These are phyloP conservation scores for Polyploca ridens DNA, from an alignment of 2,888 invertebrate genomes.

Conservation along the genomic window DNA sequence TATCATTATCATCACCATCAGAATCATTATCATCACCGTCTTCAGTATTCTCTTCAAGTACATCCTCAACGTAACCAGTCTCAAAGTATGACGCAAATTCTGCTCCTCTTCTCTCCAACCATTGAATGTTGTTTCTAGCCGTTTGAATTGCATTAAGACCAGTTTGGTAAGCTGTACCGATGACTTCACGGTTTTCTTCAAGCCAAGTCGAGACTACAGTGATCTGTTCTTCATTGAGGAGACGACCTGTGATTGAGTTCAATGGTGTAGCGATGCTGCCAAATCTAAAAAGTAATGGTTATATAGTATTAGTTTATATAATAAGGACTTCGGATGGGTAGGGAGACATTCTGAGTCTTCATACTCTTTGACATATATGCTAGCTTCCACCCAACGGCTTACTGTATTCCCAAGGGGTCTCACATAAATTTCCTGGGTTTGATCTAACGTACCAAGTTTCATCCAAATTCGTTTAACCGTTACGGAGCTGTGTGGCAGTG, in stretches of 20 bases:
- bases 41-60: slow-evolving; percentile 37
- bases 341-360: too few species aligned
- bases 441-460: too few species aligned
- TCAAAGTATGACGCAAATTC: slow-evolving; percentile 65
- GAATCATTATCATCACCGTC: slow-evolving; percentile 12
- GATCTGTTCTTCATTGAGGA: slow-evolving; percentile 63
- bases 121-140: slow-evolving; percentile 54
- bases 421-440: too few species aligned
- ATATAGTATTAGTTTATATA: too few species aligned
- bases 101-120: slow-evolving; percentile 50
- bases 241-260: slow-evolving; percentile 58
- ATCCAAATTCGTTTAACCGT: too few species aligned
- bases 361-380: too few species aligned
- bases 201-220: slow-evolving; percentile 62
- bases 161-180: slow-evolving; percentile 53
- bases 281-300: slow-evolving; percentile 44
- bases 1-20: not conserved
- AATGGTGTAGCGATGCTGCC: slow-evolving; percentile 57
- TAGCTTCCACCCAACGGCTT: too few species aligned
- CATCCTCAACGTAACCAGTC: slow-evolving; percentile 59
- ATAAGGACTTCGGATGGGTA: too few species aligned
- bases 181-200: slow-evolving; percentile 37
- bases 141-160: slow-evolving; percentile 46
- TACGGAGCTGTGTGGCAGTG: too few species aligned
- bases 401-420: too few species aligned